These are phyloP conservation scores for Sinocyclocheilus anshuiensis DNA, from an alignment of 2,113 vertebrate genomes.

Conservation along the genomic window DNA sequence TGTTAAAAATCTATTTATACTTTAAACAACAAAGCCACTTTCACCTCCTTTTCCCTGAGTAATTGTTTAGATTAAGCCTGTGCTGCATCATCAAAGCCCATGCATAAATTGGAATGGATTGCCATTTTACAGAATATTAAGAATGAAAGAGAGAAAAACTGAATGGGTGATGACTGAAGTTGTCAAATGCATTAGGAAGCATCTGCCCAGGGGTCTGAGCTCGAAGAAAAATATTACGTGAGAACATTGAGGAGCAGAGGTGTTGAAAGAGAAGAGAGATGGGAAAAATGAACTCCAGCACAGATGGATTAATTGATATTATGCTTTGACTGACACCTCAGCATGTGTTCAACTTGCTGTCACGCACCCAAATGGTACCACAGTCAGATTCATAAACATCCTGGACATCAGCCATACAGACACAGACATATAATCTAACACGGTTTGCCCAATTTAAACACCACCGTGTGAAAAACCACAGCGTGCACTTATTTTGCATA, in stretches of 20 bases:
- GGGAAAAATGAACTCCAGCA: conserved; percentile 68
- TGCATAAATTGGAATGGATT: not conserved
- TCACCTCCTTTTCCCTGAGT: not conserved
- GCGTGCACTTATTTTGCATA: not conserved
- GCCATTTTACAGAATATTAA: not conserved
- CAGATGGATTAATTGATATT: conserved; percentile 74
- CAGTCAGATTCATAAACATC: conserved; percentile 24
- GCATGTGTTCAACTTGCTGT: conserved; percentile 58
- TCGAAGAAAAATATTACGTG: conserved; percentile 74
- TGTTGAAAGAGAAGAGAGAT: not conserved
- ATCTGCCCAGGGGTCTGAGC: conserved; percentile 61
- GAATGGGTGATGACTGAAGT: not conserved
- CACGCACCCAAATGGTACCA: not conserved
- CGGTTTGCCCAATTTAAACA: not conserved
- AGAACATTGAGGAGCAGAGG: conserved; percentile 40
- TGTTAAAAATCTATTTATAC: too few relatives aligned
- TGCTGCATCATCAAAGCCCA: not conserved
- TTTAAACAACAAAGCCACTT: too few relatives aligned
- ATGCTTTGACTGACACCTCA: conserved; percentile 69
- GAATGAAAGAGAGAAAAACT: not conserved
- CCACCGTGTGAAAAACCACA: not conserved
- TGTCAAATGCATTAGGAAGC: conserved; percentile 43
- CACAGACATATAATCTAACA: conserved; percentile 27
- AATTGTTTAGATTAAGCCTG: not conserved
- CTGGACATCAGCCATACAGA: not conserved